Evolutionary conservation across 2,888 invertebrate species (phyloP).

Genomic region (Drosophila barbarae): DNA sequence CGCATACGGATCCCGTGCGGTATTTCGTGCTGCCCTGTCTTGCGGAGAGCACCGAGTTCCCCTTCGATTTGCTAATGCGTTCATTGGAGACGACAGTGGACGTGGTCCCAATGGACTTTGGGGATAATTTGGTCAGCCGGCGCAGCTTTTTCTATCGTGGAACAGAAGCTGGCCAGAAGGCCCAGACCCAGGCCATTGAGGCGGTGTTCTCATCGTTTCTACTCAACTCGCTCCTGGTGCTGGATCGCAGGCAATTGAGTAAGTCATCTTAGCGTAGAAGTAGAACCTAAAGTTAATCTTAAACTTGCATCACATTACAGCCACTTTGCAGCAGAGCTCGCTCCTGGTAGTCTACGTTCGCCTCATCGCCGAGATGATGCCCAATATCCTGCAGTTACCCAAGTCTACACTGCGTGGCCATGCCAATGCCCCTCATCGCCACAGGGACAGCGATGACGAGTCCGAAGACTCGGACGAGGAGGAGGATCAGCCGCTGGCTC

Average conservation of each 20-base stretch:
- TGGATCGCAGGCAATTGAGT: slow-evolving; percentile 77
- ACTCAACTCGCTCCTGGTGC: slow-evolving; percentile 76
- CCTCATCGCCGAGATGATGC: slow-evolving; percentile 77
- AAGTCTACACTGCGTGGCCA: slow-evolving; percentile 73
- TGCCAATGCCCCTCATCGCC: slow-evolving; percentile 55
- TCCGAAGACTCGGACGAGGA: slow-evolving; percentile 59
- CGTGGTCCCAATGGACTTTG: slow-evolving; percentile 38
- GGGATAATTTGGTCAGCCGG: slow-evolving; percentile 44
- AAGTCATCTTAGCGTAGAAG: neutral
- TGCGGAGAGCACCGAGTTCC: slow-evolving; percentile 81
- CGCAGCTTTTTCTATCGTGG: slow-evolving; percentile 44
- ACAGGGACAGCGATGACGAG: slow-evolving; percentile 71
- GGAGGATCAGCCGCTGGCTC: slow-evolving; percentile 37
- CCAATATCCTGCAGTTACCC: slow-evolving; percentile 77
- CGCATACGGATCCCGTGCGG: slow-evolving; percentile 85
- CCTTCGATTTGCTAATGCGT: slow-evolving; percentile 81
- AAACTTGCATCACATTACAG: slow-evolving; percentile 45
- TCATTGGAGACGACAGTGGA: slow-evolving; percentile 47
- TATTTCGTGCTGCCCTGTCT: slow-evolving; percentile 86
- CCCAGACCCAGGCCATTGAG: slow-evolving; percentile 10
- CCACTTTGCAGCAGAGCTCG: slow-evolving; percentile 59
- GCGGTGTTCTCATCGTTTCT: slow-evolving; percentile 75
- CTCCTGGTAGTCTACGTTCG: slow-evolving; percentile 75
- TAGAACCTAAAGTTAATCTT: neutral
- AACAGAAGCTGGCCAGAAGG: slow-evolving; percentile 1